Base-by-base conservation (phyloP, 2,113 vertebrate genomes). In the Pundamilia nyererei region DNA sequence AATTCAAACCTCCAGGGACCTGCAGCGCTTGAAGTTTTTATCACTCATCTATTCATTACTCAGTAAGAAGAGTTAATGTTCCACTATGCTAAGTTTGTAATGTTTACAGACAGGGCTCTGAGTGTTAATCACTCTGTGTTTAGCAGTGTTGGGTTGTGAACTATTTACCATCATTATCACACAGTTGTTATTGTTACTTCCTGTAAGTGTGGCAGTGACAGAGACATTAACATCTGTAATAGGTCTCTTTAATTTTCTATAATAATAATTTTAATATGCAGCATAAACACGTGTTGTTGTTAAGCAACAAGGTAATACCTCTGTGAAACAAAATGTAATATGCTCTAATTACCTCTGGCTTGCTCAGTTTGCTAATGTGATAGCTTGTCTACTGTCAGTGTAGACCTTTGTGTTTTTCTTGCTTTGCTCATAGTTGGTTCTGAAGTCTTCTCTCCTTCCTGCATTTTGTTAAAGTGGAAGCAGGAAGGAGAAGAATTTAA, bases 371-470 rank as follows among this genome's bases (percentile, higher is more conserved):
- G 40, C 68, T 72, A 45, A 26, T 0, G 21, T 10, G 14, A 0
- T 26, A 10, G 68, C 3, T 38, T 9, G 5, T 26, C 1, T 72
- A 14, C 65, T 15, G 12, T 14, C 3, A 0, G 12, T 9, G 35
- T 40, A 68, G 62, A 26, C 2, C 5, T 72, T 26, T 45, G 68
- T 15, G 38, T 29, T 47, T 29, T 70, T 70, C 38, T 42, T 45
- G 19, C 17, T n/a, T 26, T 45, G 70, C 42, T 75, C 15, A 29
- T 47, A 7, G 40, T 31, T 45, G 40, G 40, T 47, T 75, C 68
- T 29, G 40, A 0, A 47, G 21, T 47, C 68, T 47, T 47, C 0
- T 0, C 1, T 19, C 1, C 9, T 49, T 12, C 42, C 42, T 75
- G 42, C 24, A 0, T 45, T 45, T 26, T 2, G 21, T 42, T 45